A percentile compares a stretch with the other conserved stretches of the same genome.
These are phyloP conservation scores for Steatocranus sp. DNA, from an alignment of 2,797 vertebrate species.

Conservation along the genomic window DNA sequence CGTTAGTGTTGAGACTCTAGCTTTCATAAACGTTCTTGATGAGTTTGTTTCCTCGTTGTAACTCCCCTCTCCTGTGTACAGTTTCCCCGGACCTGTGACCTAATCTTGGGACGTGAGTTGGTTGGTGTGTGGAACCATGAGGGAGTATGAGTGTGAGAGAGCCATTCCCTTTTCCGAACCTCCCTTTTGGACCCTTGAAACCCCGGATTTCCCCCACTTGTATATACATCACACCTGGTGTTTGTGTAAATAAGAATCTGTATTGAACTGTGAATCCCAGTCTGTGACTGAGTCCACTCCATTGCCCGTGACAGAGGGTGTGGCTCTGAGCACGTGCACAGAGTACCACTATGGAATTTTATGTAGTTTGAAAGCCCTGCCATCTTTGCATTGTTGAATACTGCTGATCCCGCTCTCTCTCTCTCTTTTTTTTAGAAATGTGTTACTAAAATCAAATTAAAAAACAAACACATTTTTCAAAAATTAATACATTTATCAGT, in stretches of 20 bases:
- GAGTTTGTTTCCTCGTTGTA: background rate
- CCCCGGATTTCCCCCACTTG: background rate
- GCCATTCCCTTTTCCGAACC: fast-evolving
- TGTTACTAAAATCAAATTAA: background rate
- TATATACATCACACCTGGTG: background rate
- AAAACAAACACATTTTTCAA: background rate
- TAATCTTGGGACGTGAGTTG: background rate
- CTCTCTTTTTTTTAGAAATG: background rate
- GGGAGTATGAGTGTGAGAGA: fast-evolving
- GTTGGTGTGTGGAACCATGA: background rate
- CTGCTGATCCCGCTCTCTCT: fast-evolving
- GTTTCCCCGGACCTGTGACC: background rate
- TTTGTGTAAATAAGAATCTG: background rate
- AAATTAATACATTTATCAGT: fast-evolving
- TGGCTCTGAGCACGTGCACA: background rate
- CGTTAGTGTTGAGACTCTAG: background rate
- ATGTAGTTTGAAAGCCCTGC: background rate
- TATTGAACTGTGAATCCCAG: background rate
- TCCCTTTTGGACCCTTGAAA: background rate
- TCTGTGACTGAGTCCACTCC: background rate
- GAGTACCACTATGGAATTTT: background rate
- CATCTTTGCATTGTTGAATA: background rate
- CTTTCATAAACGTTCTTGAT: fast-evolving
- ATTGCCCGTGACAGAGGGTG: fast-evolving
- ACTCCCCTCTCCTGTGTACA: background rate